Base-by-base conservation (phyloP, 2,888 invertebrate species). In the Mythimna pallens region DNA sequence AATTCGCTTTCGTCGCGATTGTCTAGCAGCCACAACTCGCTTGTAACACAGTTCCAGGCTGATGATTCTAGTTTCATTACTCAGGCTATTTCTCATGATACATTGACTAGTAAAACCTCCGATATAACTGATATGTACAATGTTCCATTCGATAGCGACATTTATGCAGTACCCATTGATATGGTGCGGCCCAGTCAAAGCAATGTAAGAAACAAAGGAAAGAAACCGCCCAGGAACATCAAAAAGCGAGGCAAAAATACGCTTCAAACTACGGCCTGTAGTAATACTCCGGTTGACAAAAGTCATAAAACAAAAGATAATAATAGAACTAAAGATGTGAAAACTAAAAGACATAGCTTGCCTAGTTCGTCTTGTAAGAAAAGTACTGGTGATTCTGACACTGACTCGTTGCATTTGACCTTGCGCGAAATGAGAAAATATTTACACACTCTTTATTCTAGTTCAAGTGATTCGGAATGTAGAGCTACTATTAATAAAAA, bases 21-120 rank as follows among this genome's bases (percentile, higher is more conserved):
- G 25, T 98, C 98, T 62, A 98, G 98, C 90, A 98, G 98, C 73
- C 98, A 98, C 92, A 98, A 98, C 91, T 98, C 98, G 1, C 96
- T 98, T 75, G 97, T 98, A 81, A 97, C 97, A 30, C 97, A 97
- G 76, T 98, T 98, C 88, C 98, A 97, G 93, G 97, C 97, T 2
- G 98, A 98, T 89, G 98, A 98, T 91, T 98, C 98, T 30, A 98
- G 97, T 89, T 98, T 98, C 91, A 98, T 98, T 83, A 98, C 98
- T 1, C 98, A 98, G 90, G 98, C 98, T 50, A 98, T 98, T 96
- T 98, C 98, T 1, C 98, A 98, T 89, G 98, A 98, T 89, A 98
- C 98, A 3, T 95, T 98, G 54, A 96, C 97, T 14, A 89, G 94
- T 7, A 97, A 97, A 79, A 97, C 97, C n/a, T 97, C 97, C 79